Evolutionary conservation across 2,888 invertebrate genomes (phyloP).

Genomic region (Philopedon plagiatum): DNA sequence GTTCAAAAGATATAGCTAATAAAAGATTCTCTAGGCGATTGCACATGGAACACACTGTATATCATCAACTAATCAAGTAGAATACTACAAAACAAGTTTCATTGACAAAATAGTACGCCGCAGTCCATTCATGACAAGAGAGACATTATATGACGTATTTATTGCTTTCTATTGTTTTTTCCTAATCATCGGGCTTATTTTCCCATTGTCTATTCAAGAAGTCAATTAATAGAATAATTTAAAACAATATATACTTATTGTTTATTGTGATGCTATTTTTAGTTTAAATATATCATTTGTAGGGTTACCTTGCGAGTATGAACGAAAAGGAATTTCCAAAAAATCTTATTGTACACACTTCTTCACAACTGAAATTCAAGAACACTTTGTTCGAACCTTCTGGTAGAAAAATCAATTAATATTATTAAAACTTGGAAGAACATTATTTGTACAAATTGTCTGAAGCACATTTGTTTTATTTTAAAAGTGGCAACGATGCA

Average conservation of each 20-base stretch:
- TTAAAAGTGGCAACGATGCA: too few relatives aligned
- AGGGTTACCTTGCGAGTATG: too few relatives aligned
- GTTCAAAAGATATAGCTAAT: neutral
- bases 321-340: too few relatives aligned
- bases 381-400: too few relatives aligned
- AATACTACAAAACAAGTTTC: conserved; percentile 1
- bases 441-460: too few relatives aligned
- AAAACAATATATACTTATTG: neutral
- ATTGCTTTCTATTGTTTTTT: conserved; percentile 18
- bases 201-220: conserved; percentile 28
- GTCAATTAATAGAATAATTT: conserved; percentile 10
- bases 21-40: neutral
- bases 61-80: neutral
- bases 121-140: neutral
- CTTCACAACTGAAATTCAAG: too few relatives aligned
- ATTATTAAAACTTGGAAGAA: too few relatives aligned
- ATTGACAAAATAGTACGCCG: conserved; percentile 3
- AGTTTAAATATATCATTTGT: neutral
- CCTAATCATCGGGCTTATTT: conserved; percentile 31
- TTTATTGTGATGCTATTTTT: neutral
- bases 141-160: conserved; percentile 10
- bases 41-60: neutral
- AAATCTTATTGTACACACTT: too few relatives aligned
- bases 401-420: too few relatives aligned
- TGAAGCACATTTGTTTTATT: too few relatives aligned